phyloP scores from a whole-genome alignment of 2,113 vertebrate species.

The Acrocephalus kingi region DNA sequence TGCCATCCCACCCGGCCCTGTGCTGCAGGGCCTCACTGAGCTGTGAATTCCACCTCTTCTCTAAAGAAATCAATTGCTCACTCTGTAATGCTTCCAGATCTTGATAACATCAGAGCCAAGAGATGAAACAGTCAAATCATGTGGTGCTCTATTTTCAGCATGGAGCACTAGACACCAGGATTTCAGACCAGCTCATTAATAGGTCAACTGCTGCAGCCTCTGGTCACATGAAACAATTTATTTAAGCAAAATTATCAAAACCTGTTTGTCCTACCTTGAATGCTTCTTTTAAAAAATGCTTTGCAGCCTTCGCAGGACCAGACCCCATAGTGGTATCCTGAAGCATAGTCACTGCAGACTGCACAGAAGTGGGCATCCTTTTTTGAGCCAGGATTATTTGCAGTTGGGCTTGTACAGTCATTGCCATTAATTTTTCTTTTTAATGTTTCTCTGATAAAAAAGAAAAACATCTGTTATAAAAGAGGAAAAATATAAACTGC shows the following conservation, averaged over 20 bases:
- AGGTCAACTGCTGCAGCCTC: not conserved
- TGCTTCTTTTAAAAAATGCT: slow-evolving; percentile 99
- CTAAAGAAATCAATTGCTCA: not conserved
- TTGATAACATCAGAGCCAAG: not conserved
- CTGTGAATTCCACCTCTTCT: not conserved
- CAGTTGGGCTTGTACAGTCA: slow-evolving; percentile 71
- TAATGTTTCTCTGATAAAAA: slow-evolving; percentile 75
- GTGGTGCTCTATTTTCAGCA: not conserved
- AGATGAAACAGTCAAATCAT: not conserved
- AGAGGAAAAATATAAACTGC: not conserved
- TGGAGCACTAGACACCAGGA: not conserved
- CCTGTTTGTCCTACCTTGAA: slow-evolving; percentile 86
- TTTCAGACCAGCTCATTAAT: not conserved
- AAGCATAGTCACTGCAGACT: slow-evolving; percentile 96
- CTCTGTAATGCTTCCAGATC: not conserved
- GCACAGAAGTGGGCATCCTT: slow-evolving; percentile 92
- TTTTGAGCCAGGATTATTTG: slow-evolving; percentile 76
- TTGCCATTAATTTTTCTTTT: slow-evolving; percentile 73
- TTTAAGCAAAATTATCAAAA: not conserved
- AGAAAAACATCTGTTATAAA: slow-evolving; percentile 41
- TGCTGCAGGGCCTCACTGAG: not conserved
- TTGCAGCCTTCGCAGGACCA: slow-evolving; percentile 99
- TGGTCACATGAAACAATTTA: not conserved
- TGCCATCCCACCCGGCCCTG: not conserved
- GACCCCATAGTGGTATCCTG: slow-evolving; percentile 98